Base-by-base conservation (phyloP, 2,797 vertebrate species). In the Coilia nasus region DNA sequence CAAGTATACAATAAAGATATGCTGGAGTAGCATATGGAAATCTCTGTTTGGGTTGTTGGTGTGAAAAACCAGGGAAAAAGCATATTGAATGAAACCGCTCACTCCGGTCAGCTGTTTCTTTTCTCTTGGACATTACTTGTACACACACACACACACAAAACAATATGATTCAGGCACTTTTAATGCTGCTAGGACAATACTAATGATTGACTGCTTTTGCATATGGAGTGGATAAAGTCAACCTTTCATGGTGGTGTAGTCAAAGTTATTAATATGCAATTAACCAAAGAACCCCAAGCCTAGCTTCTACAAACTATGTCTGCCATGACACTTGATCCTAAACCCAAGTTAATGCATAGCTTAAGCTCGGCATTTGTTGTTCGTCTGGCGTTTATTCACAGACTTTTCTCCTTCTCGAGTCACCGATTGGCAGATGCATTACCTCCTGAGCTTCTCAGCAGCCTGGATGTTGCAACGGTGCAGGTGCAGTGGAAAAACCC, bases 271-370 rank as follows among this genome's bases (percentile, higher is more conserved):
- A 41, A 41, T n/a, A n/a, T n/a, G n/a, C n/a, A n/a, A n/a, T n/a
- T n/a, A 41, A 41, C 35, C 35, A 41, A 41, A 41, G 35, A 41
- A 41, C 35, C 35, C 35, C 35, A 41, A 41, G 2, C 35, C 35
- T 5, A 41, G 35, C 35, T 41, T 41, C 5, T 41, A 41, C 35
- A 41, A 41, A 41, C 35, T 41, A 41, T 41, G 35, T 41, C 2
- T 5, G 9, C 7, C 2, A 9, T 54, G 50, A 9, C 50, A 54
- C 50, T 41, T 41, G 35, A 54, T 54, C 9, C 50, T 54, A 3
- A 54, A 14, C 50, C 50, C 7, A 54, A 54, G 71, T 78, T 78
- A 78, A 44, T 78, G 71, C 71, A 78, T 10, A 78, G 35, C 71
- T 21, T 17, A 2, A 21, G 35, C 31, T 78, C 19, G 71, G 15